phyloP scores from a whole-genome alignment of 2,888 invertebrate species.

The Caenorhabditis japonica region DNA sequence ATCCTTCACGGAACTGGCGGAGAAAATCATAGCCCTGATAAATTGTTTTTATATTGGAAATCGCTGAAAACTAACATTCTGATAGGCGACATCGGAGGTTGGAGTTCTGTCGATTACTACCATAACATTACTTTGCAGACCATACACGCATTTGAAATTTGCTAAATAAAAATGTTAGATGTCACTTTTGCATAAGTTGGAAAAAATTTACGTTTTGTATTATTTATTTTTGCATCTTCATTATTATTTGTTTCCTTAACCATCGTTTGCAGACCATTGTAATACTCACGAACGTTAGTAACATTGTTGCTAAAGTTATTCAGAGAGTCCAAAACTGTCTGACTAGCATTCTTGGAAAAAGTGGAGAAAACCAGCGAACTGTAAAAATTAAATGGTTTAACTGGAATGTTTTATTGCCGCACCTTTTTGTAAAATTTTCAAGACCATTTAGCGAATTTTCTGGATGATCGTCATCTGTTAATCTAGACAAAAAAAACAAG shows the following conservation, averaged over 20 bases:
- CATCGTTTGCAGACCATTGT: constrained; percentile 19
- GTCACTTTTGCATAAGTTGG: no score
- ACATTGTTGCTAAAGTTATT: constrained; percentile 16
- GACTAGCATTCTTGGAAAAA: constrained; percentile 5
- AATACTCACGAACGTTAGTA: not conserved
- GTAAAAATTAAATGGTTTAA: not conserved
- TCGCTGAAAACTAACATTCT: not conserved
- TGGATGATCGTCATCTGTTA: constrained; percentile 6
- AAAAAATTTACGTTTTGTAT: constrained; percentile 21
- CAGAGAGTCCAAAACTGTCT: constrained; percentile 1
- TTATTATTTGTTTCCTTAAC: constrained; percentile 1
- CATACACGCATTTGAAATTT: constrained; percentile 5
- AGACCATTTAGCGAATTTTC: not conserved
- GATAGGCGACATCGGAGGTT: not conserved
- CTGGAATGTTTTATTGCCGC: not conserved
- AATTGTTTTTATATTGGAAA: not conserved
- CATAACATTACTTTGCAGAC: constrained; percentile 30
- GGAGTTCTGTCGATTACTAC: constrained; percentile 28
- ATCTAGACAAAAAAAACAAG: constrained; percentile 1
- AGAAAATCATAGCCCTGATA: constrained; percentile 24
- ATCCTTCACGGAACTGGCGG: not conserved
- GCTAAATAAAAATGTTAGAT: constrained; percentile 4
- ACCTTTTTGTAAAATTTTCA: constrained; percentile 25
- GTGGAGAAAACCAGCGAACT: constrained; percentile 21
- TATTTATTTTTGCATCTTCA: not conserved